Evolutionary conservation across 1,140 invertebrate species (phyloP), one percentile per base, ranked within the genome.

Genomic region (Lutraria rhynchaena): DNA sequence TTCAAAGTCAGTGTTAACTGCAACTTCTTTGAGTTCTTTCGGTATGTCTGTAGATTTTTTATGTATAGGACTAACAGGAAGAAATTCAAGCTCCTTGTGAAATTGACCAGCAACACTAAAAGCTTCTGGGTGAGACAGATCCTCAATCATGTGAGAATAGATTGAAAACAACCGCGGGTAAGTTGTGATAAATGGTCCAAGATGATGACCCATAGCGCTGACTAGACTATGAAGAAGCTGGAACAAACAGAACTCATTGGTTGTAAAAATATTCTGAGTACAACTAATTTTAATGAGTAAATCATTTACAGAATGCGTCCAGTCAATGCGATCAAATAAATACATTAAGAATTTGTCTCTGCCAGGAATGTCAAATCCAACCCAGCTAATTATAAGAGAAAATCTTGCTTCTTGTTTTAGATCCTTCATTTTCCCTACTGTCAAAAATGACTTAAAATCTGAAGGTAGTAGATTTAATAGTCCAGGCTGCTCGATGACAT

Each of bases 251-350:
- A 80, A 55, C n/a, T 80, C 53, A 46, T 44, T 80, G 7, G 76
- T 70, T 27, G 76, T 69, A 65, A 80, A 80, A 67, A 80, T 80
- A 29, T 80, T 80, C 53, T 80, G 60, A 22, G 76, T 67, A 29
- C 51, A 57, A n/a, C 63, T 80, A 17, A 80, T 80, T 37, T 80
- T 63, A 35, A 70, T 58, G 1, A 80, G 53, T 1, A 80, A 41
- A 35, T 80, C 76, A 58, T 49, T 67, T 19, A 80, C 76, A 70
- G 49, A 41, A 22, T 69, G 53, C 15, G 17, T 69, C 76, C 76
- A 80, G 9, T 44, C 41, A 3, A 80, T 33, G 19, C 35, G 63
- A 33, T 70, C 37, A 33, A 80, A 67, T 24, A 80, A 60, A 35
- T 70, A 60, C 53, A 80, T 27, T 17, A 80, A 24, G 37, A 57